A percentile compares a stretch with the other conserved stretches of the same genome.
phyloP scores from a whole-genome alignment of 2,113 vertebrate species.

The Hippopotamus amphibius region DNA sequence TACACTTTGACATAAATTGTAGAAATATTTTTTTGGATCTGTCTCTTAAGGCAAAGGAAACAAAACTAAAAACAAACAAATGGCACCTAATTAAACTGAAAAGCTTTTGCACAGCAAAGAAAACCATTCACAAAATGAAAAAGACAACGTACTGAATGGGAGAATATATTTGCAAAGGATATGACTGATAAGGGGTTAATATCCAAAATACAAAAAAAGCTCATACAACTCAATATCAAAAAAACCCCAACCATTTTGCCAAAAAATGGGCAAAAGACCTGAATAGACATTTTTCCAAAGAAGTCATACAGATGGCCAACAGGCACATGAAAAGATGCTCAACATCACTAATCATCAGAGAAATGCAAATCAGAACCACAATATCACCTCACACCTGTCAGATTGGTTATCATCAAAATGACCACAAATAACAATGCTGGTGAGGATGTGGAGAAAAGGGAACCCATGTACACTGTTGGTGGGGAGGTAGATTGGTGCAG shows the following conservation, averaged over 20 bases:
- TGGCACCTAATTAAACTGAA: background rate
- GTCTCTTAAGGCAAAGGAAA: background rate
- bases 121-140: background rate
- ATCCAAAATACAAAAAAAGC: background rate
- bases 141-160: background rate
- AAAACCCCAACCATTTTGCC: background rate
- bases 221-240: background rate
- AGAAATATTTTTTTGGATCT: background rate
- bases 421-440: background rate
- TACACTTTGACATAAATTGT: background rate
- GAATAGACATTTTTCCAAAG: background rate
- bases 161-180: background rate
- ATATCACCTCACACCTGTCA: background rate
- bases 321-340: background rate
- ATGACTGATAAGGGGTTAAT: background rate
- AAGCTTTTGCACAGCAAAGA: background rate
- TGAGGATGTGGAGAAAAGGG: background rate
- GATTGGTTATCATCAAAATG: background rate
- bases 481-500: background rate
- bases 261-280: background rate
- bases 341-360: background rate
- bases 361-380: background rate
- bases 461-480: background rate
- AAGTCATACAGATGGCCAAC: background rate
- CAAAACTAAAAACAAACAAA: background rate